phyloP scores from a whole-genome alignment of 2,113 vertebrate species.

The Barbus barbus region DNA sequence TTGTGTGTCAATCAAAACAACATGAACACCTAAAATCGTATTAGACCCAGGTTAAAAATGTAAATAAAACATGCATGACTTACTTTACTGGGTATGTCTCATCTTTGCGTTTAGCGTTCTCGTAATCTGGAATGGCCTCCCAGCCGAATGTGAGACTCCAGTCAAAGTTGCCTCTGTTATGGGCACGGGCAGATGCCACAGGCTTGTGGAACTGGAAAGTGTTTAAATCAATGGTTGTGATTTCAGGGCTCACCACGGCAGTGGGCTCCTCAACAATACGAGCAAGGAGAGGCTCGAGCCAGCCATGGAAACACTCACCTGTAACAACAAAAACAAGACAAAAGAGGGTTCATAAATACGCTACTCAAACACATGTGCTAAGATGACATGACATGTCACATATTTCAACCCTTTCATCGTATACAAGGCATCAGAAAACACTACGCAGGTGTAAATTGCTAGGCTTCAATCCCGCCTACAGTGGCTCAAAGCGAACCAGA shows the following conservation, averaged over 20 bases:
- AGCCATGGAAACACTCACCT: conserved; percentile 96
- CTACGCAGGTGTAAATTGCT: background rate
- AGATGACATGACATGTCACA: background rate
- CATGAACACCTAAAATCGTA: background rate
- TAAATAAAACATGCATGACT: conserved; percentile 57
- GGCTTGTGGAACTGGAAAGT: conserved; percentile 88
- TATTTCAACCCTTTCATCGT: background rate
- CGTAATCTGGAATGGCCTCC: conserved; percentile 81
- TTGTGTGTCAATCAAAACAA: background rate
- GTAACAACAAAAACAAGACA: background rate
- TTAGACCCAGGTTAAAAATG: background rate
- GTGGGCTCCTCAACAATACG: conserved; percentile 91
- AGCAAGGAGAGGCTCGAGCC: conserved; percentile 90
- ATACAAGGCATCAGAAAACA: background rate
- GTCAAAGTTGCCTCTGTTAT: conserved; percentile 93
- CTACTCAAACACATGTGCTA: background rate
- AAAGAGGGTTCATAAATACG: background rate
- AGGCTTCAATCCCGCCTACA: background rate
- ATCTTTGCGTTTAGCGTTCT: conserved; percentile 83
- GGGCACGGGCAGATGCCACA: conserved; percentile 72
- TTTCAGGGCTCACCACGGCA: conserved; percentile 91
- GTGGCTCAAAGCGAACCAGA: background rate
- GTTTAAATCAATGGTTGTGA: conserved; percentile 89
- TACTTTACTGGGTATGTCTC: conserved; percentile 95
- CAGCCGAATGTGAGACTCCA: conserved; percentile 94